Evolutionary conservation across 2,797 vertebrate genomes (phyloP).

Genomic region (Acropternis orthonyx): DNA sequence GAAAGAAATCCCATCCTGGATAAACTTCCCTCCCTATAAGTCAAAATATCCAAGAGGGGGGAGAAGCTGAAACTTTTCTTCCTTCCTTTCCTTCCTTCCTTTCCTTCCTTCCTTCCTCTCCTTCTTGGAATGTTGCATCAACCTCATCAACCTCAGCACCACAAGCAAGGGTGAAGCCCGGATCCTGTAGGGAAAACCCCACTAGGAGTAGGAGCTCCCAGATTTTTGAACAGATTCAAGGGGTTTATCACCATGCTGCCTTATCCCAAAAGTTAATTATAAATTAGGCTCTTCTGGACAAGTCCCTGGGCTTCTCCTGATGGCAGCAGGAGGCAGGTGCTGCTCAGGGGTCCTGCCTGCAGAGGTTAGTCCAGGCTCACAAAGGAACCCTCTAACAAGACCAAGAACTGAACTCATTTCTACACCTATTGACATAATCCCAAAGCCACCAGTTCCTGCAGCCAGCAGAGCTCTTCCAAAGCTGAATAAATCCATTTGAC

Average conservation of each 20-base stretch:
- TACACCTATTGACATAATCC: background rate
- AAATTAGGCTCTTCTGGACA: background rate
- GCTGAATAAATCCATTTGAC: background rate
- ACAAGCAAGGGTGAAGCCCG: background rate
- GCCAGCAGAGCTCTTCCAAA: background rate
- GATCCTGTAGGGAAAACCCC: background rate
- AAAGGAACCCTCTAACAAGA: background rate
- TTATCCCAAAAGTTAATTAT: background rate
- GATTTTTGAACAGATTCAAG: background rate
- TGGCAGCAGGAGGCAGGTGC: background rate
- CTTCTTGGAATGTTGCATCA: background rate
- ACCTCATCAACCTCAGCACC: background rate
- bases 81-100: too few relatives aligned
- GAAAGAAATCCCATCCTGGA: background rate
- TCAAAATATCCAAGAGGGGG: background rate
- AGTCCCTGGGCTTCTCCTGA: background rate
- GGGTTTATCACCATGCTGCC: background rate
- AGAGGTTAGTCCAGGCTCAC: background rate
- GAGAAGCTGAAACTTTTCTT: background rate
- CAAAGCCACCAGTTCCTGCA: background rate
- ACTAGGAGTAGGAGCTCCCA: accelerated
- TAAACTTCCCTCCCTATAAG: background rate
- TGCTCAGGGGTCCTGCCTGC: background rate
- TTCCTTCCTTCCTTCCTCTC: background rate
- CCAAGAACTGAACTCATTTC: background rate